Conservation (phyloP, 2,888 invertebrate species). For the Rotaria magnacalcarata region DNA sequence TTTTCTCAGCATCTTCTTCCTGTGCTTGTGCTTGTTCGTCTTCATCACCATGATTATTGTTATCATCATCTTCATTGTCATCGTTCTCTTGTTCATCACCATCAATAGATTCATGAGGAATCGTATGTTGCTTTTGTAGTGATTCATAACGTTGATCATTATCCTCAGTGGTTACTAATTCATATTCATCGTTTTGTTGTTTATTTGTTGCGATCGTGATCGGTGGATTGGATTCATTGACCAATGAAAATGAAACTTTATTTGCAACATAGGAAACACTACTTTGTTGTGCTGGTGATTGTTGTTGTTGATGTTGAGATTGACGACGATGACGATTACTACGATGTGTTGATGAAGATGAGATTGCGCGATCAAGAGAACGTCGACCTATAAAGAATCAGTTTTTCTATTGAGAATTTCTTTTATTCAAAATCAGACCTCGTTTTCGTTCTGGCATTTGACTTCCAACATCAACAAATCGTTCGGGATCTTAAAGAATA, state of each 20-base stretch:
- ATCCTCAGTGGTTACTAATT: neutral
- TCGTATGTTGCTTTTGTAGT: neutral
- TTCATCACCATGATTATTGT: no score
- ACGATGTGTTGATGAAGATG: constrained; percentile 5
- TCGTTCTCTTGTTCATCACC: neutral
- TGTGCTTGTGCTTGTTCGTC: no score
- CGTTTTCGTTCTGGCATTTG: constrained; percentile 15
- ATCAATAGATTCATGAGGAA: neutral
- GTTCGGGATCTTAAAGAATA: neutral
- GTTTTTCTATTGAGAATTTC: no score
- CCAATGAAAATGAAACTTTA: neutral
- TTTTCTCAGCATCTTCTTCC: no score
- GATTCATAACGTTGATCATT: neutral
- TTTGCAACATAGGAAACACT: constrained; percentile 8
- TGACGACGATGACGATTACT: constrained; percentile 23
- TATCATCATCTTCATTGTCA: neutral
- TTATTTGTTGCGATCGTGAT: neutral
- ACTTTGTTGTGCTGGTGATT: constrained; percentile 4
- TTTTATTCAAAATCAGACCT: neutral
- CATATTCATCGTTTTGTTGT: neutral
- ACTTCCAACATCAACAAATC: neutral
- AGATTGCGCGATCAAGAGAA: neutral
- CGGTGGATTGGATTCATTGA: neutral
- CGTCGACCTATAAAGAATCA: neutral
- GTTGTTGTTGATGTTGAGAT: constrained; percentile 22